Base-by-base conservation (phyloP, 2,113 vertebrate species). In the Cavia aperea region DNA sequence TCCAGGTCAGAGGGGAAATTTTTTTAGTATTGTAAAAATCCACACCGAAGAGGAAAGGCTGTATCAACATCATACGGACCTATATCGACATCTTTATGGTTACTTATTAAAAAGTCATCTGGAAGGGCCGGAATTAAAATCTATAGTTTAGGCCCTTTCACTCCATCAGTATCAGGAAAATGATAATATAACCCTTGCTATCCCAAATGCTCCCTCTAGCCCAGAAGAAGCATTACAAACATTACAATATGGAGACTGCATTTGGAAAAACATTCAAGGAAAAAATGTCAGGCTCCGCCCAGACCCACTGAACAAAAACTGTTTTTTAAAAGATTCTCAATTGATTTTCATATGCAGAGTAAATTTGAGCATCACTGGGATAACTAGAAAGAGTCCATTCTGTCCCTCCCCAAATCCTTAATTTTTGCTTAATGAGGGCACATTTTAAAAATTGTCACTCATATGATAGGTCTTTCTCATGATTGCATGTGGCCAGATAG, bases 61-160 rank as follows among this genome's bases (percentile, higher is more conserved):
- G 3, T 49, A 24, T 83, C 36, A 89, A 73, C 10, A 77, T 60
- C 58, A 11, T 56, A 56, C 56, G 18, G 56, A 39, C 4, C 23
- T 66, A 4, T 49, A 24, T 81, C 36, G 84, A 73, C 13, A 77
- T 60, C n/a, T 43, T 72, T 51, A 11, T 9, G 18, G 31, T 39
- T 89, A 62, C 8, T 1, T 39, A 60, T 39, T 5, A 73, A 33
- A 16, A 77, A 66, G 78, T 33, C 21, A 33, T 21, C 33, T 58
- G n/a, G 39, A 39, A 39, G 39, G 39, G 39, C 39, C 39, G 39
- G 39, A 39, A 39, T 39, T 39, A 46, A 0, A 4, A 4, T 33
- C 4, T 33, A 9, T 16, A 79, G 1, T 24, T 84, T 13, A 85
- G 11, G 19, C 3, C 0, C 1, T 65, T 15, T 24, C 2, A 29